Evolutionary conservation across 2,113 vertebrate genomes (phyloP), one percentile per base, ranked within the genome.

Genomic region (Zosterops japonicus): DNA sequence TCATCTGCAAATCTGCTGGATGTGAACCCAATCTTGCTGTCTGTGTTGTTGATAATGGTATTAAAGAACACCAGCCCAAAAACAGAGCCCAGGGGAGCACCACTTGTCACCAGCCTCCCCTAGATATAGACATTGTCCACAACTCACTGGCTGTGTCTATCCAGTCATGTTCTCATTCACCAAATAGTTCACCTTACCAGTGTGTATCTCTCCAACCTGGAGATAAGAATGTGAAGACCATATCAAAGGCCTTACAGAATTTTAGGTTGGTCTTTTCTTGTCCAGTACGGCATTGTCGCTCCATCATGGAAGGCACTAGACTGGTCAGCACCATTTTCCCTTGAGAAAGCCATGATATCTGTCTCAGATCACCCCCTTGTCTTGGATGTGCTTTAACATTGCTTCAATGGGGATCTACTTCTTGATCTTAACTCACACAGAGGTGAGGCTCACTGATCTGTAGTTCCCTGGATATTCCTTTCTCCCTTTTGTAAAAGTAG

Each of bases 1-100:
- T 60, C 47, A 39, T 9, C 27, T 39, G n/a, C 15, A 70, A 39
- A 47, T 12, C n/a, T 78, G n/a, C 19, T 39, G n/a, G 46, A 53
- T 28, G 19, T n/a, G 5, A 8, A n/a, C 10, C 61, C 1, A 0
- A 14, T 70, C 23, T 46, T 4, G 0, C 33, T 77, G 5, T 52
- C 46, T 60, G 0, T 68, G 14, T 23, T 78, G n/a, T 11, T 70
- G 39, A 18, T 23, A 53, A 61, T 20, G 23, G 29, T 29, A 70
- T 24, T 47, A 39, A 24, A 63, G 74, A 47, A 6, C 28, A 41
- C n/a, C 10, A 50, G 25, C 25, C 13, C 36, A 59, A 35, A 68
- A 31, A 31, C 42, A n/a, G 35, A 55, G 16, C 20, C 16, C 10
- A 10, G 8, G 8, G 5, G 7, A 8, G 16, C 22, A 33, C 6